These are phyloP conservation scores for Xestia ashworthii DNA, from an alignment of 2,888 invertebrate species.

Conservation along the genomic window DNA sequence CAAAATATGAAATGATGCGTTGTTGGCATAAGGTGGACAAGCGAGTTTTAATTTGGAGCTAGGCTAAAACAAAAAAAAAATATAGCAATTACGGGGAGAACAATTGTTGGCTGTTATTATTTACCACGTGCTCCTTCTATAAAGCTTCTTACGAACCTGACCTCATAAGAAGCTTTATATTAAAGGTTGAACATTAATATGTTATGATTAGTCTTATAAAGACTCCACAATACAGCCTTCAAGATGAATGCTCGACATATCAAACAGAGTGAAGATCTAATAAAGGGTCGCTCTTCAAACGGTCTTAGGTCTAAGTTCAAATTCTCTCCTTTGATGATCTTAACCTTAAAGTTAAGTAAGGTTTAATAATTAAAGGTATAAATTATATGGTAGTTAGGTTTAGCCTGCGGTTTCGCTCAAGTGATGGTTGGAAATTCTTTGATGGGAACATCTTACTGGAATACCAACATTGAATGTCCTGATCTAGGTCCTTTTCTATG, in stretches of 20 bases:
- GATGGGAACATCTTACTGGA: not conserved
- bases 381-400: slow-evolving; percentile 2
- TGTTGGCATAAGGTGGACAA: too few species aligned
- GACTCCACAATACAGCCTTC: slow-evolving; percentile 4
- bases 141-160: too few species aligned
- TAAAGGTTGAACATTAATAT: slow-evolving; percentile 7
- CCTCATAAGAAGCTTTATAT: not conserved
- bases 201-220: not conserved
- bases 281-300: slow-evolving; percentile 52
- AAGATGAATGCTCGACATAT: slow-evolving; percentile 46
- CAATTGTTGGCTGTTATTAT: too few species aligned
- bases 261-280: slow-evolving; percentile 29
- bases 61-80: too few species aligned
- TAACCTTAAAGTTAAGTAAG: slow-evolving; percentile 36
- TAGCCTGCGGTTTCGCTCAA: not conserved
- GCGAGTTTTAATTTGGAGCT: too few species aligned
- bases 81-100: too few species aligned
- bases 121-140: too few species aligned
- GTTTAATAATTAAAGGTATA: slow-evolving; percentile 33
- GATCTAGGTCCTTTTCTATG: not conserved
- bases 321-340: slow-evolving; percentile 44
- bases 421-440: not conserved
- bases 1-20: too few species aligned
- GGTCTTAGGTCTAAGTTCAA: slow-evolving; percentile 40
- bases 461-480: not conserved